phyloP scores from a whole-genome alignment of 2,113 vertebrate genomes.

The Melanerpes formicivorus region DNA sequence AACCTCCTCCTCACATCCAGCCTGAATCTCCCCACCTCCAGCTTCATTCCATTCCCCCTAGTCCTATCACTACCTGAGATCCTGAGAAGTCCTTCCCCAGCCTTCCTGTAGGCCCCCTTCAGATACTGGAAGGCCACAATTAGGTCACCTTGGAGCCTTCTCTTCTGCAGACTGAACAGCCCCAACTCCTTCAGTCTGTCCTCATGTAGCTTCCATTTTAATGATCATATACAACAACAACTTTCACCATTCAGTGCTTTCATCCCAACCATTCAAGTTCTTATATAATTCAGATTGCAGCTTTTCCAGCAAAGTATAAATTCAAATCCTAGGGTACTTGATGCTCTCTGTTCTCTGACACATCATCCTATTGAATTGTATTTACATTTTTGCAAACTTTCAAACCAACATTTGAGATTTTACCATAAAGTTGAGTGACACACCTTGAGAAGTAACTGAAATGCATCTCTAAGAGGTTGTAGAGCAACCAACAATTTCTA shows the following conservation, averaged over 20 bases:
- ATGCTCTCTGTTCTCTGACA: background rate
- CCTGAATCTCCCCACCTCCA: too few species aligned
- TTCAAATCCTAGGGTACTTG: background rate
- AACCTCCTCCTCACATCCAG: too few species aligned
- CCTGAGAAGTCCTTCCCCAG: too few species aligned
- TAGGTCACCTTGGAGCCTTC: too few species aligned
- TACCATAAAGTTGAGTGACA: background rate
- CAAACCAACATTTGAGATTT: background rate
- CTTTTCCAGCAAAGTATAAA: background rate
- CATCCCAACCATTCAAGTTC: background rate
- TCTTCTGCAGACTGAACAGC: too few species aligned
- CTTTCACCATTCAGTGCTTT: background rate
- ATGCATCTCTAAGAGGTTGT: background rate
- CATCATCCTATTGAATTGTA: rapidly evolving
- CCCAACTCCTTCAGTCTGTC: too few species aligned
- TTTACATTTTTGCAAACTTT: background rate
- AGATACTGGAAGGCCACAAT: too few species aligned
- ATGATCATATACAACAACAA: background rate
- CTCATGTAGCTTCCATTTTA: background rate
- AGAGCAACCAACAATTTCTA: background rate
- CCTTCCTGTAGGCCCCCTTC: too few species aligned
- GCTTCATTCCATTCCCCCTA: too few species aligned
- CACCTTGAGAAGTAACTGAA: background rate
- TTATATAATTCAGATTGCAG: background rate
- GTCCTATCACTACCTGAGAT: too few species aligned